Percentiles rank a stretch among this genome's conserved stretches.
phyloP scores from a whole-genome alignment of 2,797 vertebrate species.

The Enteromius anoplus region DNA sequence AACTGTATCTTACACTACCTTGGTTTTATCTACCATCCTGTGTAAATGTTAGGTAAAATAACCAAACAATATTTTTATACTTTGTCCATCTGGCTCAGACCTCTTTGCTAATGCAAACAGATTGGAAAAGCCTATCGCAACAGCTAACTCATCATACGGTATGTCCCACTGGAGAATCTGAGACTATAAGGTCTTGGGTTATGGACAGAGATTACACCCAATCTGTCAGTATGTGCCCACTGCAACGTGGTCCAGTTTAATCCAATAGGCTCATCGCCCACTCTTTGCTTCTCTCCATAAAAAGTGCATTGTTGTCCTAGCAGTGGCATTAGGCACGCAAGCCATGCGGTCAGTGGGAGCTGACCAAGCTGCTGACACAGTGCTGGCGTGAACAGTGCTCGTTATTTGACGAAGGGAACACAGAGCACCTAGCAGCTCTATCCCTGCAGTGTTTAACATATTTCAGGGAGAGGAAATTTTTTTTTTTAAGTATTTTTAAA shows the following conservation, averaged over 20 bases:
- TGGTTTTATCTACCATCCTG: slow-evolving; percentile 11
- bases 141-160: slow-evolving; percentile 57
- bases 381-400: slow-evolving; percentile 40
- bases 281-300: slow-evolving; percentile 61
- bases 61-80: background rate
- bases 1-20: background rate
- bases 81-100: background rate
- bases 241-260: slow-evolving; percentile 60
- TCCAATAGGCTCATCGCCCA: slow-evolving; percentile 67
- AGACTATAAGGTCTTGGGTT: slow-evolving; percentile 57
- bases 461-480: background rate
- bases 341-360: slow-evolving; percentile 47
- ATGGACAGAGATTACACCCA: slow-evolving; percentile 69
- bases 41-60: slow-evolving; percentile 14
- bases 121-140: background rate
- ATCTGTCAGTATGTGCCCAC: slow-evolving; percentile 56
- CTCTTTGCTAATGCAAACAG: slow-evolving; percentile 5
- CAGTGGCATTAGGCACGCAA: slow-evolving; percentile 59
- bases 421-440: background rate
- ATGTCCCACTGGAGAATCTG: slow-evolving; percentile 60
- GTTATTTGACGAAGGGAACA: slow-evolving; percentile 42
- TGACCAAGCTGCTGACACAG: slow-evolving; percentile 40
- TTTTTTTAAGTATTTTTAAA: slow-evolving; percentile 1
- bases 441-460: slow-evolving; percentile 40
- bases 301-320: slow-evolving; percentile 64